These are phyloP conservation scores for Pherbina coryleti DNA, from an alignment of 2,888 invertebrate species.

Conservation along the genomic window DNA sequence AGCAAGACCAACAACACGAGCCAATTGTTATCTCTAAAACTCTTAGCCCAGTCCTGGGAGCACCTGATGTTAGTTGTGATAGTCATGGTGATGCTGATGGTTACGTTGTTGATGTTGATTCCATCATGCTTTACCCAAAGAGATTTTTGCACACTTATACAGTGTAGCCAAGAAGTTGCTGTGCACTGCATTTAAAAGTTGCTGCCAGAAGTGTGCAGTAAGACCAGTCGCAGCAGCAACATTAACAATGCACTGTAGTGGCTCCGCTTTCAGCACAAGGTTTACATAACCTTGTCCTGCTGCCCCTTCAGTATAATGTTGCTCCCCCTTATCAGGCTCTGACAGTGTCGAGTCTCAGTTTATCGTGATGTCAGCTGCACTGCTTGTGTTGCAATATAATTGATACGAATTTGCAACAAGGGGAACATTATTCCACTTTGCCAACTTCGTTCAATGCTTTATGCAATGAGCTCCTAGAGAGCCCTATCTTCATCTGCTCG, in stretches of 20 bases:
- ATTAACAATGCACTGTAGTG: conserved; percentile 20
- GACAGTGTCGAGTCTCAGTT: not conserved
- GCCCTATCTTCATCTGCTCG: not conserved
- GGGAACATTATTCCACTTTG: conserved; percentile 36
- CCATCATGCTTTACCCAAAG: not conserved
- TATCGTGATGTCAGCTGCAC: conserved; percentile 25
- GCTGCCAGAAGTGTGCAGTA: not conserved
- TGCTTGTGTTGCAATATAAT: conserved; percentile 38
- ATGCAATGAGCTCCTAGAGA: not conserved
- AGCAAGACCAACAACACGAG: not conserved
- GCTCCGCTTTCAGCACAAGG: not conserved
- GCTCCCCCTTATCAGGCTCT: not conserved
- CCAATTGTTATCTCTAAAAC: conserved; percentile 17
- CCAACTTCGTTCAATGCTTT: conserved; percentile 16
- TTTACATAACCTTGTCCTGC: not conserved
- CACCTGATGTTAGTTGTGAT: not conserved
- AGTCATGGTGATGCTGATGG: conserved; percentile 10
- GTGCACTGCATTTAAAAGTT: conserved; percentile 16
- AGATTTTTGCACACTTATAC: not conserved
- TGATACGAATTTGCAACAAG: conserved; percentile 39
- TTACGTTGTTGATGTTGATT: not conserved
- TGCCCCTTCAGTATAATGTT: not conserved
- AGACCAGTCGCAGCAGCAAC: not conserved
- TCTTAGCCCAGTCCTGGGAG: not conserved
- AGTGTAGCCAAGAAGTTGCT: conserved; percentile 2